Percentiles rank a stretch among this genome's conserved stretches.
Conservation (phyloP, 2,113 vertebrate genomes). For the Sapayoa aenigma region DNA sequence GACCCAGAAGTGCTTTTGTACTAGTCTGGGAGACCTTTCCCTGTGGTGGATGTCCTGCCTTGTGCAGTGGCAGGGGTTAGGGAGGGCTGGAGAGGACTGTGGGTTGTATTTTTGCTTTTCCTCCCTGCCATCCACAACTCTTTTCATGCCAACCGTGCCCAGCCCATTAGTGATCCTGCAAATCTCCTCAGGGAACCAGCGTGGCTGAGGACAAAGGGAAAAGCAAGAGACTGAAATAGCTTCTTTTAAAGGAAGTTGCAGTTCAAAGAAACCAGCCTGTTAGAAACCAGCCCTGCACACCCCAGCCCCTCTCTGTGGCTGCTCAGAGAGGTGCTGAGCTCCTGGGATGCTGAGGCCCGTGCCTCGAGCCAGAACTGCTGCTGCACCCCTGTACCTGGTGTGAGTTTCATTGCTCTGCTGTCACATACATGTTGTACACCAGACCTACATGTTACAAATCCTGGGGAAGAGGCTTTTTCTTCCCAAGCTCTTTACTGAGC, state of each 20-base stretch:
- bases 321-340: background rate
- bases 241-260: background rate
- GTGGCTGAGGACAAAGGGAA: background rate
- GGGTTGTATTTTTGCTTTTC: background rate
- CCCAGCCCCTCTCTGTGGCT: background rate
- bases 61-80: background rate
- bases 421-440: rapidly evolving
- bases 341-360: rapidly evolving
- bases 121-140: background rate
- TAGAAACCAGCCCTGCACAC: background rate
- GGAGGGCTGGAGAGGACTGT: background rate
- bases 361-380: background rate
- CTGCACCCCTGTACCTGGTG: background rate
- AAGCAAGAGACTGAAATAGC: background rate
- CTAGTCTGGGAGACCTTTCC: background rate
- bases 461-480: background rate
- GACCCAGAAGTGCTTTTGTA: background rate
- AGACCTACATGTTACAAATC: background rate
- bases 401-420: background rate
- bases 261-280: background rate
- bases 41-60: background rate
- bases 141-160: background rate
- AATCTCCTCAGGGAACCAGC: rapidly evolving
- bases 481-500: background rate
- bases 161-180: background rate